Base-by-base conservation (phyloP, 2,888 invertebrate species). In the Philonicus albiceps region DNA sequence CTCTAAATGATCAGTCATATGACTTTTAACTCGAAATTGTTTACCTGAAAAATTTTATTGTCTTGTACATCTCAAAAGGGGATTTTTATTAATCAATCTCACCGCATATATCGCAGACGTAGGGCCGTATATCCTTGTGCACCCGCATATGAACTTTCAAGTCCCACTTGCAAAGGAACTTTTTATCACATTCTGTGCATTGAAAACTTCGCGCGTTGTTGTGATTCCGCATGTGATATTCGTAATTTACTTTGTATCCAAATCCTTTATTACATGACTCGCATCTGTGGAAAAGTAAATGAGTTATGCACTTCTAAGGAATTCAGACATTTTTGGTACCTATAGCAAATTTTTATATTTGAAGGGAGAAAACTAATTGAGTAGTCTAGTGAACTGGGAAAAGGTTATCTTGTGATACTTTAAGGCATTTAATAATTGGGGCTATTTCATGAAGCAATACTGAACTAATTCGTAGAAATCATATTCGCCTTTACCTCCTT, bases 141-240 rank as follows among this genome's bases (percentile, higher is more conserved):
- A 84, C 53, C 40, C 87, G 86, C 84, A 84, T 43, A n/a, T 87
- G 87, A 76, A 87, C 34, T 27, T 87, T 86, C 30, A 87, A 43
- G 27, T 87, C 86, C 85, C 87, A 86, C 30, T 86, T 81, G 13
- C 85, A 87, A 34, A 87, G 31, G 49, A 81, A 87, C 53, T 2
- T 64, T 76, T 86, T 86, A 8, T 55, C 55, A n/a, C 86, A 87
- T 11, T 83, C 4, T 37, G 83, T 7, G 74, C 87, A 87, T 34
- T 86, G 72, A 40, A 83, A 87, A 40, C 49, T 75, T 16, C 87
- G 84, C 6, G 73, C 37, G 43, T 87, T 86, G n/a, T 78, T 76
- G 53, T 87, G 87, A 78, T 87, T 87, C 49, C 86, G 86, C 86
- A 87, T 86, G 22, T 87, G 87, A 83, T 87, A 87, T 31, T 87